Evolutionary conservation across 2,888 invertebrate genomes (phyloP), one percentile per base, ranked within the genome.

Genomic region (Listrodromus nycthemerus): DNA sequence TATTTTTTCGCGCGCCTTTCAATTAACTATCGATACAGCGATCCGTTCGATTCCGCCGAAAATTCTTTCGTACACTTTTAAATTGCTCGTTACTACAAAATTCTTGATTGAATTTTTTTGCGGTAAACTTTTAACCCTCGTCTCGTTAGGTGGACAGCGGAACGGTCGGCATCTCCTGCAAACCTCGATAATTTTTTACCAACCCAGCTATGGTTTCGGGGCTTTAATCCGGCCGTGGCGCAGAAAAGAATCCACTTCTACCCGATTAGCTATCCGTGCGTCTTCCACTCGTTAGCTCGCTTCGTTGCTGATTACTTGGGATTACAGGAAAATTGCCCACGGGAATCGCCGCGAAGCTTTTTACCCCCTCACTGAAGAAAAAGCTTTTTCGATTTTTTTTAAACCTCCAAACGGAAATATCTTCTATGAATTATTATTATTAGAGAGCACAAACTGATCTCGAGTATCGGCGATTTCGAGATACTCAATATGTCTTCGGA

Each of bases 401-500:
- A 61, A 16, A 10, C 19, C 2, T 24, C 16, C 27, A 19, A 30
- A 48, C 21, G 21, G 55, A 24, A 67, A 69, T 77, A 67, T 77
- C 30, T 69, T 69, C 27, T 21, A n/a, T 27, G 37, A 16, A 37
- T n/a, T 67, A 67, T 67, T 76, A 45, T 67, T 58, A 67, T 30
- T 30, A 37, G 58, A 10, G 58, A 69, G 45, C 33, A 45, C n/a
- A 33, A 10, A 19, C 50, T 4, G 30, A 55, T 76, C 65, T 33
- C 73, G 80, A 67, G 63, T 78, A 75, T 80, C 73, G 77, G 67
- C 63, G 80, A 73, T 67, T 76, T 75, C 84, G 82, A 82, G 86
- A 76, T 82, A 88, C 81, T 86, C 89, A 88, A 89, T 89, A 87
- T 87, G 86, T 87, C 80, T 67, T 55, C 61, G 75, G 84, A 87